These are phyloP conservation scores for Hymenopus coronatus DNA, from an alignment of 2,888 invertebrate genomes.

Conservation along the genomic window DNA sequence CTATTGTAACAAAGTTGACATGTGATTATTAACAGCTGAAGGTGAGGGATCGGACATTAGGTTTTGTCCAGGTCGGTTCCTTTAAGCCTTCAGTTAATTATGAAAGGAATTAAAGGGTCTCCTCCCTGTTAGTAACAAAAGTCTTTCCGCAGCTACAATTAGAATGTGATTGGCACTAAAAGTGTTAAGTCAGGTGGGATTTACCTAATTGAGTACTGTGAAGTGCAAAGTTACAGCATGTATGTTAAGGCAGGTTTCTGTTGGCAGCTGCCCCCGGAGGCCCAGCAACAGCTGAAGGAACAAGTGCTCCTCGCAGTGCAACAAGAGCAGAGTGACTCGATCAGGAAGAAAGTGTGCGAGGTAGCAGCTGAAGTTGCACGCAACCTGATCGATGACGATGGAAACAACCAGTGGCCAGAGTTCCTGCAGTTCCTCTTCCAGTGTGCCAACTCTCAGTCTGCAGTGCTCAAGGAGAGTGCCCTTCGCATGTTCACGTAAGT, in stretches of 20 bases:
- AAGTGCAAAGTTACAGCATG: too few species aligned
- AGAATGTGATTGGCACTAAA: too few species aligned
- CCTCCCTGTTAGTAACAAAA: too few species aligned
- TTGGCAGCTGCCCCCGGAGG: conserved; percentile 68
- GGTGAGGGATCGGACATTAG: too few species aligned
- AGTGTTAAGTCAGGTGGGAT: too few species aligned
- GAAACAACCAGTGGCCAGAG: conserved; percentile 95
- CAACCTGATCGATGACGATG: conserved; percentile 92
- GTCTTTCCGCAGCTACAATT: too few species aligned
- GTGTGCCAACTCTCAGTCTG: conserved; percentile 80
- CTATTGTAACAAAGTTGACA: too few species aligned
- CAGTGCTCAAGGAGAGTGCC: conserved; percentile 87
- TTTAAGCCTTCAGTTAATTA: too few species aligned
- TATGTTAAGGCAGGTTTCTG: not conserved
- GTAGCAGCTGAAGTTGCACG: conserved; percentile 94
- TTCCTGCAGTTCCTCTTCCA: conserved; percentile 93
- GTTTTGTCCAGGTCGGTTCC: too few species aligned
- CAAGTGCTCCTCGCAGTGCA: conserved; percentile 83
- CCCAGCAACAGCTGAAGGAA: conserved; percentile 79
- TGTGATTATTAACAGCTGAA: too few species aligned
- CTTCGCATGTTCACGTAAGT: conserved; percentile 89
- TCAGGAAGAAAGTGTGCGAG: conserved; percentile 91
- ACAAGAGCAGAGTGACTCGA: conserved; percentile 72
- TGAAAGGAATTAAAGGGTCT: too few species aligned
- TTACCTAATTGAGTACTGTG: too few species aligned